Evolutionary conservation across 2,797 vertebrate genomes (phyloP), one percentile per base, ranked within the genome.

Genomic region (Myotis pilosus): DNA sequence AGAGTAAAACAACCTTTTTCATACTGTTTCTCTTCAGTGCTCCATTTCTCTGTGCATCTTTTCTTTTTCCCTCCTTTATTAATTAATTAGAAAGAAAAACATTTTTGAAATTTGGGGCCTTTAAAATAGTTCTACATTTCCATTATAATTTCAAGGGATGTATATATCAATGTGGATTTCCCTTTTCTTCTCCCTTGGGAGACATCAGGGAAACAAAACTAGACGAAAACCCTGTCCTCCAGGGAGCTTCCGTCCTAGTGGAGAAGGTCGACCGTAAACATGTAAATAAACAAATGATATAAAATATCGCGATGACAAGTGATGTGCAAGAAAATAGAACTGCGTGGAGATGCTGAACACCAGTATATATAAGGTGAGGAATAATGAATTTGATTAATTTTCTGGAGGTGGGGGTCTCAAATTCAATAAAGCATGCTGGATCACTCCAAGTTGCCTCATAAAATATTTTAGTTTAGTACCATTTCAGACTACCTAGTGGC

Each of bases 401-500:
- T 68, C 13, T 53, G 66, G 23, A 55, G 38, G 5, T 74, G 66
- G 23, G 68, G 38, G 5, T 74, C 55, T 95, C 41, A 38, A 60
- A 89, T 94, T 90, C 76, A 49, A 1, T 79, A 87, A 94, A 84
- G 57, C 72, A 69, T 41, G 44, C 57, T 17, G 0, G 94, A 93
- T 55, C 90, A 75, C 82, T 91, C 92, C 83, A 17, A 83, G 94
- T 94, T 95, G 78, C 33, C 85, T 96, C 89, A 87, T 91, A 83
- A 94, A 95, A 87, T 97, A 85, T 79, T 97, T 92, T 96, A 91
- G 92, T 62, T 89, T 87, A 69, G 95, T 94, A 10, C 84, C 71
- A 81, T 97, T 97, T 97, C 87, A 92, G 96, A 89, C 8, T 30
- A 95, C 80, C 36, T n/a, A 97, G 80, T 95, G 87, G 62, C 96